A percentile compares a stretch with the other conserved stretches of the same genome.
phyloP scores from a whole-genome alignment of 2,797 vertebrate species.

The Todus mexicanus region DNA sequence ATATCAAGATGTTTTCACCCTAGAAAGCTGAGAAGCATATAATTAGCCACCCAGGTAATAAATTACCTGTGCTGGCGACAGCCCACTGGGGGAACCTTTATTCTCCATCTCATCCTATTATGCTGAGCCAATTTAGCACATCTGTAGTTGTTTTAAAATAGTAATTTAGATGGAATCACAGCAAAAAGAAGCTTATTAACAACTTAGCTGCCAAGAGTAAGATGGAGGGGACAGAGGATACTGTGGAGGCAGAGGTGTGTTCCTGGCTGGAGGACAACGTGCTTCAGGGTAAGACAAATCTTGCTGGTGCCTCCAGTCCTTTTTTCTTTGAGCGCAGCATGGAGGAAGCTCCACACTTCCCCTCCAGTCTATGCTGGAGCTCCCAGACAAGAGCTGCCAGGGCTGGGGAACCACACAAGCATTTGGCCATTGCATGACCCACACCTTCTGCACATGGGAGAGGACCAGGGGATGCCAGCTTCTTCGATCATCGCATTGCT shows the following conservation, averaged over 20 bases:
- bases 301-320: neutral
- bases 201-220: conserved; percentile 51
- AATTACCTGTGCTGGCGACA: conserved; percentile 62
- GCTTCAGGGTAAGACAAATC: neutral
- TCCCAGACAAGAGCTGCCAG: neutral
- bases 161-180: conserved; percentile 58
- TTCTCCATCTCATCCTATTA: conserved; percentile 68
- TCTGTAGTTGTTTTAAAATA: conserved; percentile 69
- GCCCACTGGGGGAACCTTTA: conserved; percentile 60
- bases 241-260: neutral
- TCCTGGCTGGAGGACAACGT: neutral
- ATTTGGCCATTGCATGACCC: fast-evolving
- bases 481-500: neutral
- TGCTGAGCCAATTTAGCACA: conserved; percentile 69
- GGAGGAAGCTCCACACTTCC: neutral
- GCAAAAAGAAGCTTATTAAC: conserved; percentile 61
- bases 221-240: conserved; percentile 13
- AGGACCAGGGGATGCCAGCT: neutral
- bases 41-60: conserved; percentile 70
- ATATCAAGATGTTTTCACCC: conserved; percentile 65
- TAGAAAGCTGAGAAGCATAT: conserved; percentile 56
- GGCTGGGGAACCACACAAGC: neutral
- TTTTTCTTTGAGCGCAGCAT: neutral
- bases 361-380: neutral
- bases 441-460: neutral